Evolutionary conservation across 2,888 invertebrate species (phyloP), one percentile per base, ranked within the genome.

Genomic region (Phengaris alcon): DNA sequence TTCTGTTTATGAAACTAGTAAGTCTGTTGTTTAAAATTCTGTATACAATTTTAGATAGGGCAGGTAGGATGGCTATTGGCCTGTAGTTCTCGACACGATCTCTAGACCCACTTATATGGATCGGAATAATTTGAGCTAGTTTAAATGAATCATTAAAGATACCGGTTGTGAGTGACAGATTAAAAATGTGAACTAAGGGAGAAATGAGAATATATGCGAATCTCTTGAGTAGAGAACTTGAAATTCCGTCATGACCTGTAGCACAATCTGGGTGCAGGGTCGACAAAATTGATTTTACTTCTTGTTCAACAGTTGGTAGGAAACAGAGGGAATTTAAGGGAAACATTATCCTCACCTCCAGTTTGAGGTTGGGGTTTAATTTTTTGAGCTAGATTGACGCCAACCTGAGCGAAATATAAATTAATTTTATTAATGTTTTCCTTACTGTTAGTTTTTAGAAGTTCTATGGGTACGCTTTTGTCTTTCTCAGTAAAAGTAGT

Each of bases 11-110:
- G 22, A 73, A 78, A 7, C 64, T 46, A 9, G 69, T 74, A 12
- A 79, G 70, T 35, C 79, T 57, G 46, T 75, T 76, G 55, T 79
- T 79, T n/a, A 79, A 46, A 6, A 78, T 48, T 75, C 59, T 72
- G 75, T 78, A 77, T 1, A 78, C 44, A 10, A 79, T 76, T 69
- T 79, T 79, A 12, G 78, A 35, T 35, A 35, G 35, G 35, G 35
- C 35, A 35, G 35, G 35, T 35, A 35, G 35, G 35, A 35, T 35
- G n/a, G n/a, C 55, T 55, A 55, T 55, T 54, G 54, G 55, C 7
- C 55, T 55, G 55, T 55, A 55, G n/a, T 55, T 55, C 6, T 55
- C 55, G n/a, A 55, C 55, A 55, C 55, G 55, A 13, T 55, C n/a
- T n/a, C 55, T 13, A 55, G n/a, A n/a, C 55, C 55, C 55, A n/a